Evolutionary conservation across 92 coral and sea anemone genomes (phyloP), one percentile per base, ranked within the genome.

Genomic region (Actinernus sp.): DNA sequence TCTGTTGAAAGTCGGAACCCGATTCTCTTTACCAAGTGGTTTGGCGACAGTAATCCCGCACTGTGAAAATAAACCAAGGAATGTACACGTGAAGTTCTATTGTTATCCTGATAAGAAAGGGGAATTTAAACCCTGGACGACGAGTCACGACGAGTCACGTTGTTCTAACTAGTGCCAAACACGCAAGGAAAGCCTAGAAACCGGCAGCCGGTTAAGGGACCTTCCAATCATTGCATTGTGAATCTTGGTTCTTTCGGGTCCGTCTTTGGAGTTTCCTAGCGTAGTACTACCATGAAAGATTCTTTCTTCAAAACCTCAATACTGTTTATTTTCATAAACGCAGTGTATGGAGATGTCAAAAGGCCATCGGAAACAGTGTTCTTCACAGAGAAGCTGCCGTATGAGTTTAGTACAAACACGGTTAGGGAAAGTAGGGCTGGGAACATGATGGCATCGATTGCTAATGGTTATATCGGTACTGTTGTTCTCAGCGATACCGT

Each of bases 391-490:
- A 11, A 63, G 8, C 81, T 86, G 26, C 96, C 96, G 3, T 30
- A 31, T 0, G 54, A 26, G 31, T 33, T 22, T 49, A 90, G 96
- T 49, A 61, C 58, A 20, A 71, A 73, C 26, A 69, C 84, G 3
- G 40, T 90, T 36, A 27, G 29, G 2, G 78, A 58, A 11, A 85
- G 87, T 49, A 73, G 82, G 10, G 26, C 79, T 43, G 92, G 96
- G 2, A 80, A 73, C 58, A 79, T 90, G 60, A 90, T 90, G 96
- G 78, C 96, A 14, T 85, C 96, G 0, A 82, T 90, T 11, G 96
- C 84, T 10, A 90, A 90, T 37, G 96, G 96, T 17, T 90, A 74
- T 44, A 45, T 90, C 6, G 92, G 89, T 16, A 90, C 92, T 14
- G 92, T 90, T 43, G 39, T 90, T 21, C 75, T 55, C 68, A 85